Evolutionary conservation across 2,113 vertebrate genomes (phyloP), one percentile per base, ranked within the genome.

Genomic region (Poeciliopsis occidentalis): DNA sequence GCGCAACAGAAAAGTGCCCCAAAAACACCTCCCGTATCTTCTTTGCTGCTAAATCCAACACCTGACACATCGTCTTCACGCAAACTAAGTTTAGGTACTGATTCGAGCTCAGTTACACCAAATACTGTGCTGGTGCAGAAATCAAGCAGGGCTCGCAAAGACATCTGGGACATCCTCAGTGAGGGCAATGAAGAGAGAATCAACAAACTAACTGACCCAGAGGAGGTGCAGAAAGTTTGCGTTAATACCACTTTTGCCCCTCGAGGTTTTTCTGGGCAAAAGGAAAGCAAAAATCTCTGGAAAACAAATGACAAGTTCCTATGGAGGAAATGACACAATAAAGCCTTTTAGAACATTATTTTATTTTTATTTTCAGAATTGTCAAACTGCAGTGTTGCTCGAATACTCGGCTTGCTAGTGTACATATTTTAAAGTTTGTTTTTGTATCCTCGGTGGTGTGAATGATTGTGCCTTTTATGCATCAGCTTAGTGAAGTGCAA

Each of bases 91-190:
- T 1, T 32, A 6, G n/a, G 12, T 12, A 19, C 67, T 26, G 60
- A 68, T 44, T 41, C 31, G 19, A 64, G 47, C 24, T 65, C 68
- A n/a, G 37, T 63, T 32, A 60, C 57, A 27, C 4, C 60, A 17
- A 3, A 75, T 17, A 22, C 15, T 13, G n/a, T 41, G 57, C 61
- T 60, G 6, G 29, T 22, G 41, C 84, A 88, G 83, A 94, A 93
- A 86, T 78, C 92, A 26, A 96, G 94, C 77, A 90, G 73, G 41
- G 90, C 76, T 79, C 83, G 94, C 70, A 98, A 95, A 92, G 97
- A 98, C 89, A 96, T 99, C 91, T 99, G 97, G 98, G 97, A 99
- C 90, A 96, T 99, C 76, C 85, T 99, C 78, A 95, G 94, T 80
- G 97, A 98, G 69, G 95, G 95, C 37, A 95, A 96, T 29, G 95